Evolutionary conservation across 2,113 vertebrate genomes (phyloP), one percentile per base, ranked within the genome.

Genomic region (Archilochus colubris): DNA sequence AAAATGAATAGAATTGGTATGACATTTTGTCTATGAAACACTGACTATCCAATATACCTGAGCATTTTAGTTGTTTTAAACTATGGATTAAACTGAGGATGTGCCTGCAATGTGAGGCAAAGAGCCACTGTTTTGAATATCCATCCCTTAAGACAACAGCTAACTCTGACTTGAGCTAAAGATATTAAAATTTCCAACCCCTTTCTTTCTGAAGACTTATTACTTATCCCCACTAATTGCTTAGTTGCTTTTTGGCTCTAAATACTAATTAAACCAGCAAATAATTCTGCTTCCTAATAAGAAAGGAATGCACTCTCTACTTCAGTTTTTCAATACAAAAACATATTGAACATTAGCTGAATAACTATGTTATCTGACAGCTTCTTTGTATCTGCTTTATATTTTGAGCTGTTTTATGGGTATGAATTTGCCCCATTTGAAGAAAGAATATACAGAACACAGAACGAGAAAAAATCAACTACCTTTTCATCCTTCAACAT

Each of bases 391-490:
- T 63, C 91, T 86, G 43, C 57, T 74, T 63, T 82, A 30, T 74
- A 91, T 89, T 83, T 82, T 10, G 36, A 95, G 75, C 82, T 75
- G 58, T 79, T 93, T 86, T 84, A 19, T 50, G 55, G 89, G 76
- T 36, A 84, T 92, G 77, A 70, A 89, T 95, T 96, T 96, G 82
- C 95, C 94, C 79, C 82, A 81, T 62, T 90, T 94, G n/a, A 70
- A 86, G 77, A 70, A 94, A 93, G 81, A 90, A 82, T 63, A 93
- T 82, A 93, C 27, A 59, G 58, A 96, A 67, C 69, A 97, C 58
- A 97, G 62, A 44, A 73, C 79, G 77, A 51, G 81, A 93, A 48
- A 51, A 96, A 78, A 75, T 69, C 21, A 94, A 94, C 82, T 92
- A 50, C 55, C 70, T 92, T 84, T 97, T 95, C 53, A 92, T 96